Conservation (phyloP, 2,888 invertebrate species). For the Anagyrus pseudococci region DNA sequence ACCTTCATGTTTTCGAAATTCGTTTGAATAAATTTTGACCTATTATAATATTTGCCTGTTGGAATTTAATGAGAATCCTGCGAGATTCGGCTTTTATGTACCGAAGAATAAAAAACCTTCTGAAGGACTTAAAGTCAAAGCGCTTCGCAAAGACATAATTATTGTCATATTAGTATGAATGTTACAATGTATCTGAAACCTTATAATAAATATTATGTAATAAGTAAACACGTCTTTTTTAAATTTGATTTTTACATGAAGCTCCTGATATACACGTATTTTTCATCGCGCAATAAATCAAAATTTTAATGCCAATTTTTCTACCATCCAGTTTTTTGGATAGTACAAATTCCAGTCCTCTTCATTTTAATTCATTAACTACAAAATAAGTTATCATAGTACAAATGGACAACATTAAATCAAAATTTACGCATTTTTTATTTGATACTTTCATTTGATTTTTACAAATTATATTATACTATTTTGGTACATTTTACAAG, state of each 20-base stretch:
- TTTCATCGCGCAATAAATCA: no score
- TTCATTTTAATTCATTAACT: no score
- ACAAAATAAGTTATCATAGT: no score
- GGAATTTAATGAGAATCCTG: slow-evolving; percentile 32
- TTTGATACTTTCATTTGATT: no score
- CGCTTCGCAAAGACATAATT: slow-evolving; percentile 36
- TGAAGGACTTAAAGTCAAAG: slow-evolving; percentile 26
- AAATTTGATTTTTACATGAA: not conserved
- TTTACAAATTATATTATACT: no score
- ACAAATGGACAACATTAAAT: no score
- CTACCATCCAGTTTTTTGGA: no score
- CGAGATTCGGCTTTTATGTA: slow-evolving; percentile 36
- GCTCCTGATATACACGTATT: no score
- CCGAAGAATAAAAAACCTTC: slow-evolving; percentile 21
- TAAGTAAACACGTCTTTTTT: slow-evolving; percentile 15
- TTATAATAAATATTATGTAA: slow-evolving; percentile 54
- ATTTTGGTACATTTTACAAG: no score
- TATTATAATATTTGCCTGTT: slow-evolving; percentile 37
- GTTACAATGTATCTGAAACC: slow-evolving; percentile 57
- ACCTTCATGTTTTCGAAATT: slow-evolving; percentile 29
- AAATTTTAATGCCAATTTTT: no score
- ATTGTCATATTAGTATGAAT: slow-evolving; percentile 41
- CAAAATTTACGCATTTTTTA: no score
- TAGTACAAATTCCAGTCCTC: no score
- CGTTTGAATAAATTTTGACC: slow-evolving; percentile 16